These are phyloP conservation scores for Falco cherrug DNA, from an alignment of 2,797 vertebrate genomes.

Conservation along the genomic window DNA sequence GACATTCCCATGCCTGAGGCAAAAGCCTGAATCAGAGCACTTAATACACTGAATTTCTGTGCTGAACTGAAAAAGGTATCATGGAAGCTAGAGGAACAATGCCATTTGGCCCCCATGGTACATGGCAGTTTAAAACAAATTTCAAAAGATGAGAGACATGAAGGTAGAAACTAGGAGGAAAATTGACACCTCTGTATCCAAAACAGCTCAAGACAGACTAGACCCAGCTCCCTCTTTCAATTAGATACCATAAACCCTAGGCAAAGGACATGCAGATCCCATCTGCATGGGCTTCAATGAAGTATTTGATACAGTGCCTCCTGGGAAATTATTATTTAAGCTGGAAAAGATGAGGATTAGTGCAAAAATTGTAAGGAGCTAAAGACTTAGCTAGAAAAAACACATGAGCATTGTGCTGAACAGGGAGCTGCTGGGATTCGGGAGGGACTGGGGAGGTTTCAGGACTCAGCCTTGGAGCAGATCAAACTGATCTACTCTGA, in stretches of 20 bases:
- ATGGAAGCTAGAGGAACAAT: neutral
- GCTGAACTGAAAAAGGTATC: neutral
- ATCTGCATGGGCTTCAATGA: neutral
- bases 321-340: constrained; percentile 4
- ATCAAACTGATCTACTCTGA: neutral
- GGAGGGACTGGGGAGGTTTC: neutral
- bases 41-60: neutral
- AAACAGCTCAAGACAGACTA: neutral
- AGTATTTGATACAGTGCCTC: neutral
- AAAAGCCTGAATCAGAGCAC: neutral
- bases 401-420: neutral
- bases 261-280: neutral
- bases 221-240: neutral
- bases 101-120: fast-evolving
- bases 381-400: neutral
- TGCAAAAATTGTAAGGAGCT: neutral
- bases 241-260: neutral
- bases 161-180: neutral
- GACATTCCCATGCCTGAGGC: neutral
- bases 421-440: neutral
- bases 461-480: neutral
- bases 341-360: constrained; percentile 7
- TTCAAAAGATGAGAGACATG: neutral
- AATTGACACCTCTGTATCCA: neutral
- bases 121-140: neutral